These are phyloP conservation scores for Lacanobia oleracea DNA, from an alignment of 2,888 invertebrate genomes.

Conservation along the genomic window DNA sequence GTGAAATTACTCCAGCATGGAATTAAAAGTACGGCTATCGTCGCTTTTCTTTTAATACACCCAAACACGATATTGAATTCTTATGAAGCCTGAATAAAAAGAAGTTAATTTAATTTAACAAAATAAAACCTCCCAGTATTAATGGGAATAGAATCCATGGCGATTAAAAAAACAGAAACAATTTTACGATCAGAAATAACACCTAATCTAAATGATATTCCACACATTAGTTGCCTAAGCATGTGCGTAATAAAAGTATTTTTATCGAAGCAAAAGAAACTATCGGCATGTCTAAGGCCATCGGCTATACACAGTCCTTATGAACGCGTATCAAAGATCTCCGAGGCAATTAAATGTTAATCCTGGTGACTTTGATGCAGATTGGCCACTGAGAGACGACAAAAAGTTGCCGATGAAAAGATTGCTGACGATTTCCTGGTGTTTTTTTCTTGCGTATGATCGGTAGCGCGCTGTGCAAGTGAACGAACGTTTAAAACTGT, in stretches of 20 bases:
- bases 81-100: neutral
- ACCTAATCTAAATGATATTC: constrained; percentile 19
- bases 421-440: neutral
- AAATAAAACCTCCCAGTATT: neutral
- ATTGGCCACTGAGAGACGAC: constrained; percentile 33
- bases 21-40: neutral
- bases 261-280: constrained; percentile 51
- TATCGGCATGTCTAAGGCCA: constrained; percentile 65
- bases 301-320: constrained; percentile 69
- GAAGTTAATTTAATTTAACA: neutral
- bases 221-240: constrained; percentile 30
- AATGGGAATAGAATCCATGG: neutral
- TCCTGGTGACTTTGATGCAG: constrained; percentile 68
- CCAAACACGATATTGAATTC: neutral
- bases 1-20: neutral
- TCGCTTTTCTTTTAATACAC: neutral
- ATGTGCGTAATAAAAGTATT: constrained; percentile 50
- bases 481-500: neutral
- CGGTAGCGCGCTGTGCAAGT: neutral
- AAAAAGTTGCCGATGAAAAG: constrained; percentile 41
- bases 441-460: neutral
- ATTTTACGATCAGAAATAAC: constrained; percentile 22
- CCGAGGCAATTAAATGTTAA: constrained; percentile 80
- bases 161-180: neutral
- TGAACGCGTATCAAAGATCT: constrained; percentile 73